These are phyloP conservation scores for Cairina moschata DNA, from an alignment of 2,113 vertebrate genomes.

Conservation along the genomic window DNA sequence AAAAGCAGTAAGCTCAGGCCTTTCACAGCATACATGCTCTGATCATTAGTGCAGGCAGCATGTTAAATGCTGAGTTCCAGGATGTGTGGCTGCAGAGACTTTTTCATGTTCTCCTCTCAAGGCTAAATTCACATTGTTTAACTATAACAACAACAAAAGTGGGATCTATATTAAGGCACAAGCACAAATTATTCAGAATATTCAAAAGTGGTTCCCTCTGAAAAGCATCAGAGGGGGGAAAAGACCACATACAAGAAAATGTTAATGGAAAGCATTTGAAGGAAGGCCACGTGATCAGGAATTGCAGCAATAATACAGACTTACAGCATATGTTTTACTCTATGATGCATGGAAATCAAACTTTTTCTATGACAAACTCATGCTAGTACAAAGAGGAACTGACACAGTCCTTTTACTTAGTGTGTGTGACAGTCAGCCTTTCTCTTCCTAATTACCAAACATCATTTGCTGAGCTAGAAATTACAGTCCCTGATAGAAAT, in stretches of 20 bases:
- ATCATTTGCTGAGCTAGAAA: not conserved
- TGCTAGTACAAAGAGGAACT: not conserved
- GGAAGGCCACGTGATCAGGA: not conserved
- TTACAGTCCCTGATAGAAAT: not conserved
- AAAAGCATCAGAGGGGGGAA: not conserved
- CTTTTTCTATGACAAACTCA: not conserved
- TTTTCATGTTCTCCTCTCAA: not conserved
- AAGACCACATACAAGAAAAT: not conserved
- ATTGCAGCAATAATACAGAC: not conserved
- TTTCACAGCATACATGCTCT: not conserved
- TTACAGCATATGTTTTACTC: not conserved
- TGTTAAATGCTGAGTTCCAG: not conserved
- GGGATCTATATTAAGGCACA: not conserved
- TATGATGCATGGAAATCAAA: not conserved
- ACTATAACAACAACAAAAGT: not conserved
- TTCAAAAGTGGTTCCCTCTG: not conserved
- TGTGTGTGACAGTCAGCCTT: no score
- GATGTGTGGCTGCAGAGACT: not conserved
- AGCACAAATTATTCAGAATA: not conserved
- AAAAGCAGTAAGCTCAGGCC: not conserved
- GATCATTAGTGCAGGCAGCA: not conserved
- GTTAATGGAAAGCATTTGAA: not conserved
- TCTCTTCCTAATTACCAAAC: not conserved
- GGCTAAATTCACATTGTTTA: not conserved
- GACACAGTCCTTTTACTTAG: not conserved